Evolutionary conservation across 1,140 invertebrate genomes (phyloP).

Genomic region (Drosophila albomicans): DNA sequence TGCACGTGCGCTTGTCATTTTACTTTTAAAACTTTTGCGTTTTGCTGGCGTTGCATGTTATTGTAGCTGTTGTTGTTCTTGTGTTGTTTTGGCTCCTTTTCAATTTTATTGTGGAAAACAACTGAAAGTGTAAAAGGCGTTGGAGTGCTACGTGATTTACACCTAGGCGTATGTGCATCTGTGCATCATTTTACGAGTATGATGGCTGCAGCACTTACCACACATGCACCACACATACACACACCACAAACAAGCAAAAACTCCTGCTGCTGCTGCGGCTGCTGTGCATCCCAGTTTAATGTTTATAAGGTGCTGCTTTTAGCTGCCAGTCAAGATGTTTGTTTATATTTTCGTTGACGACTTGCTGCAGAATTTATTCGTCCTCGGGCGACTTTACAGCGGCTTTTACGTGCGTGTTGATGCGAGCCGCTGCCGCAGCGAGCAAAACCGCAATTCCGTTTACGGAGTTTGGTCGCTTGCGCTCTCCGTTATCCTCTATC

Average conservation of each 20-base stretch:
- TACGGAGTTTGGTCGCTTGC: conserved; percentile 46
- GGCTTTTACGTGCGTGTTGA: conserved; percentile 74
- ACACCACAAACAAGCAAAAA: neutral
- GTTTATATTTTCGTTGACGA: conserved; percentile 74
- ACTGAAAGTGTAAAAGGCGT: conserved; percentile 76
- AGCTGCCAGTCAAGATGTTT: conserved; percentile 72
- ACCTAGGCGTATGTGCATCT: conserved; percentile 77
- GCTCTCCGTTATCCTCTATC: conserved; percentile 4
- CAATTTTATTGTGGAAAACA: conserved; percentile 81
- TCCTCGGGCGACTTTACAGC: conserved; percentile 48
- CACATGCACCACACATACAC: conserved; percentile 27
- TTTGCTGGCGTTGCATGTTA: conserved; percentile 59
- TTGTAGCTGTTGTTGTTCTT: conserved; percentile 40
- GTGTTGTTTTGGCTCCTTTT: conserved; percentile 74
- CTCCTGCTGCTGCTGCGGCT: neutral
- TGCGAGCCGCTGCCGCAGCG: conserved; percentile 46
- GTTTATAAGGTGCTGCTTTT: conserved; percentile 81
- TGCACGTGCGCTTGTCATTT: conserved; percentile 80
- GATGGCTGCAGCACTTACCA: conserved; percentile 70
- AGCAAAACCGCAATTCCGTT: conserved; percentile 55
- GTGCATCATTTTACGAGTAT: conserved; percentile 74
- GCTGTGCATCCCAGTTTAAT: conserved; percentile 58
- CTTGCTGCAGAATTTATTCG: conserved; percentile 49
- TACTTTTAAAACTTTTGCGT: conserved; percentile 80
- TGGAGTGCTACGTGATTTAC: conserved; percentile 80